phyloP scores from a whole-genome alignment of 2,113 vertebrate species.

The Colossoma macropomum region DNA sequence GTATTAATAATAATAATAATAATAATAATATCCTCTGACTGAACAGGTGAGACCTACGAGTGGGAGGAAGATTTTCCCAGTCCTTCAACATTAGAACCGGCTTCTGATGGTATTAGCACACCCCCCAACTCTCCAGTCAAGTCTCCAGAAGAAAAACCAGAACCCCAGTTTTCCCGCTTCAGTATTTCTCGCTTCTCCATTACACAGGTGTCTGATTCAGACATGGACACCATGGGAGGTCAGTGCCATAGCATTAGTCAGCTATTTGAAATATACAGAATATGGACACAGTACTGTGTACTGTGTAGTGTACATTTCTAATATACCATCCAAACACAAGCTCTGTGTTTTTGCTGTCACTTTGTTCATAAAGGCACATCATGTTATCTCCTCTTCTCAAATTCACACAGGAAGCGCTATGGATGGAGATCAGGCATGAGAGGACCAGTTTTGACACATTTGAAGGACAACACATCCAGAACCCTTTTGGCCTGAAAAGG shows the following conservation, averaged over 20 bases:
- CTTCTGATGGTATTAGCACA: constrained; percentile 45
- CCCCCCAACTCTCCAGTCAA: constrained; percentile 62
- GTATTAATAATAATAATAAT: neutral
- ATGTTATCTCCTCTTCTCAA: neutral
- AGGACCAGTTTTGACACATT: constrained; percentile 44
- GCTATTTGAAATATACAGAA: neutral
- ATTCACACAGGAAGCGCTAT: constrained; percentile 74
- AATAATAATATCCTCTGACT: neutral
- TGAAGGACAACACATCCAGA: constrained; percentile 48
- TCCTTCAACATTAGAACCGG: constrained; percentile 58
- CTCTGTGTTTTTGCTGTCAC: neutral
- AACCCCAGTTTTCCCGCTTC: constrained; percentile 80
- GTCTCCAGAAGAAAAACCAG: constrained; percentile 67
- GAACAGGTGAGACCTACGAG: constrained; percentile 75
- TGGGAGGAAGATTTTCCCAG: constrained; percentile 76
- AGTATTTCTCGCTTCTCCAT: constrained; percentile 94
- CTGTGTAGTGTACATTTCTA: constrained; percentile 10
- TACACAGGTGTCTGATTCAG: constrained; percentile 90
- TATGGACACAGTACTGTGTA: neutral
- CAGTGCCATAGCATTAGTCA: constrained; percentile 37
- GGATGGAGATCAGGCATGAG: constrained; percentile 75
- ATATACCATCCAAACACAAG: neutral
- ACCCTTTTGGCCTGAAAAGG: constrained; percentile 25
- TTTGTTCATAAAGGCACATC: neutral
- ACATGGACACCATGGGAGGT: constrained; percentile 82